Conservation (phyloP, 1,140 invertebrate genomes). For the Phymorhynchus buccinoides region DNA sequence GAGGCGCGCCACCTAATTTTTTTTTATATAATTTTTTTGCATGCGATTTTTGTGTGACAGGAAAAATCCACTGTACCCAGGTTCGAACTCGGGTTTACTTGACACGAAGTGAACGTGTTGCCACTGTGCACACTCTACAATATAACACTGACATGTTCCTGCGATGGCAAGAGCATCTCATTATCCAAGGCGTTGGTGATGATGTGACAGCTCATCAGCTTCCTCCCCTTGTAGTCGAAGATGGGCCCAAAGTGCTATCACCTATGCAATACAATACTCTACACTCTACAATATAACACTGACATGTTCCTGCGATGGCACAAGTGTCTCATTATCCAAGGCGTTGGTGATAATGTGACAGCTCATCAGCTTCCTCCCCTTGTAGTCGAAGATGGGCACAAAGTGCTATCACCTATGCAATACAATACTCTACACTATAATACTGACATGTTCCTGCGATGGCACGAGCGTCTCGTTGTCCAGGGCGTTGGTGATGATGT, state of each 20-base stretch:
- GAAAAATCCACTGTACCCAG: too few relatives aligned
- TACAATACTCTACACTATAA: too few relatives aligned
- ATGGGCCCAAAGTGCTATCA: constrained; percentile 86
- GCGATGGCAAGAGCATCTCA: constrained; percentile 89
- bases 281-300: too few relatives aligned
- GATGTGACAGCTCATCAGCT: constrained; percentile 89
- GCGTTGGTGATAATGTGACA: constrained; percentile 91
- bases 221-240: constrained; percentile 91
- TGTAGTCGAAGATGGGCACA: constrained; percentile 89
- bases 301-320: constrained; percentile 89
- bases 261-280: too few relatives aligned
- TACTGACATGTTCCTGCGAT: constrained; percentile 84
- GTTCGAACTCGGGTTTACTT: too few relatives aligned
- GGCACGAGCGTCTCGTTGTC: constrained; percentile 91
- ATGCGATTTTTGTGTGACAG: too few relatives aligned
- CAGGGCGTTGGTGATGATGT: constrained; percentile 89
- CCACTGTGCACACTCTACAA: too few relatives aligned
- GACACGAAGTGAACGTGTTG: too few relatives aligned
- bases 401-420: too few relatives aligned
- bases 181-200: constrained; percentile 91
- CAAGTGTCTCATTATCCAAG: constrained; percentile 88
- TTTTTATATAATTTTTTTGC: too few relatives aligned
- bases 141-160: constrained; percentile 83
- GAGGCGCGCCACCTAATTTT: too few relatives aligned
- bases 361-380: constrained; percentile 89